Percentiles rank a stretch among this genome's conserved stretches.
Conservation (phyloP, 2,113 vertebrate species). For the Agapornis roseicollis region DNA sequence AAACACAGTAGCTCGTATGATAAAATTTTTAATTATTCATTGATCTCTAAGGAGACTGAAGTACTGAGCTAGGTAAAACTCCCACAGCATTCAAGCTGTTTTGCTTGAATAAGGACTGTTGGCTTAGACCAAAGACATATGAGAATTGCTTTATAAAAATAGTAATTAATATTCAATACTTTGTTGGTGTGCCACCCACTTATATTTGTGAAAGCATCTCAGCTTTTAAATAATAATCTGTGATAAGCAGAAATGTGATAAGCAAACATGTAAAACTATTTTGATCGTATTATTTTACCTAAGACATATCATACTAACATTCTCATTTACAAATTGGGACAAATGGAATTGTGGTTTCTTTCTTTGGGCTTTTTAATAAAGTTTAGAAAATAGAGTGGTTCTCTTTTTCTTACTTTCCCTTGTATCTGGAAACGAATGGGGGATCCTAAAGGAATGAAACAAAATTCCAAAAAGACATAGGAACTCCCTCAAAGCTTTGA, state of each 20-base stretch:
- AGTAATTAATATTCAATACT: conserved; percentile 46
- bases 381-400: neutral
- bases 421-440: neutral
- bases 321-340: neutral
- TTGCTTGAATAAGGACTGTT: conserved; percentile 38
- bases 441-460: neutral
- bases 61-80: conserved; percentile 45
- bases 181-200: neutral
- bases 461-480: neutral
- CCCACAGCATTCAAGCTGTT: conserved; percentile 19
- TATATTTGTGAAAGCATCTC: neutral
- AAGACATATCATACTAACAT: neutral
- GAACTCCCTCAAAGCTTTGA: neutral
- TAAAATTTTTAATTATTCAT: conserved; percentile 55
- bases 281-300: neutral
- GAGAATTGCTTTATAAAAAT: conserved; percentile 32
- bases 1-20: conserved; percentile 2
- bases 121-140: conserved; percentile 10
- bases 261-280: neutral
- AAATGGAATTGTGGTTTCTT: neutral
- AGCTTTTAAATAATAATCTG: neutral
- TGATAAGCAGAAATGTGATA: neutral
- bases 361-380: neutral
- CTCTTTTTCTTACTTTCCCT: neutral
- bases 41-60: conserved; percentile 32